Evolutionary conservation across 1,140 invertebrate species (phyloP).

Genomic region (Drosophila paulistorum): DNA sequence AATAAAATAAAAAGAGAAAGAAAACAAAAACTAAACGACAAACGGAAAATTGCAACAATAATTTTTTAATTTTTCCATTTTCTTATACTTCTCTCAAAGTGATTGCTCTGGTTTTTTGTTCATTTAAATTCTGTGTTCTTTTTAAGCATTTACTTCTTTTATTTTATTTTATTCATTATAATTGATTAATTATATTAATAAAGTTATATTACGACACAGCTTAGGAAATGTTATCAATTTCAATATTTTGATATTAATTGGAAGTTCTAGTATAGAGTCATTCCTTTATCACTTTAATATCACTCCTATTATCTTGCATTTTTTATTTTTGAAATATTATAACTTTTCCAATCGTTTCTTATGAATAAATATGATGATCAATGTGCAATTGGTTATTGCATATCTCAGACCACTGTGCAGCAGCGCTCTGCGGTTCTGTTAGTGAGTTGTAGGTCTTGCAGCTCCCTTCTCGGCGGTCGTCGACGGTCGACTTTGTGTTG

Average conservation of each 20-base stretch:
- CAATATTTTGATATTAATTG: no score
- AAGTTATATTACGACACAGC: no score
- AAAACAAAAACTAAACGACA: not conserved
- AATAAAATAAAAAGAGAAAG: not conserved
- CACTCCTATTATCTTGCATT: not conserved
- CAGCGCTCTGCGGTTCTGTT: slow-evolving; percentile 21
- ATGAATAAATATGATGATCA: not conserved
- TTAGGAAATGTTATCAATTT: no score
- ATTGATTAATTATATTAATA: no score
- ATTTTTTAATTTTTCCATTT: not conserved
- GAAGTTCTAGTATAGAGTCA: no score
- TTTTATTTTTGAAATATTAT: not conserved
- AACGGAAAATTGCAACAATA: not conserved
- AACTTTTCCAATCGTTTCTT: not conserved
- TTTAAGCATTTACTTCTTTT: not conserved
- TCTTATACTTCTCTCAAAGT: not conserved
- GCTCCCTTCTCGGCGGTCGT: slow-evolving; percentile 25
- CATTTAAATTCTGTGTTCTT: not conserved
- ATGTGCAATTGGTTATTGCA: not conserved
- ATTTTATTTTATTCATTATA: no score
- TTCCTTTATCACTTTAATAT: no score
- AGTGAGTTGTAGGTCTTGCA: slow-evolving; percentile 48
- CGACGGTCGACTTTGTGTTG: slow-evolving; percentile 67
- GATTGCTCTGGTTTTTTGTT: not conserved
- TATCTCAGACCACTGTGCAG: slow-evolving; percentile 29